Base-by-base conservation (phyloP, 1,140 invertebrate species). In the Drosophila repletoides region DNA sequence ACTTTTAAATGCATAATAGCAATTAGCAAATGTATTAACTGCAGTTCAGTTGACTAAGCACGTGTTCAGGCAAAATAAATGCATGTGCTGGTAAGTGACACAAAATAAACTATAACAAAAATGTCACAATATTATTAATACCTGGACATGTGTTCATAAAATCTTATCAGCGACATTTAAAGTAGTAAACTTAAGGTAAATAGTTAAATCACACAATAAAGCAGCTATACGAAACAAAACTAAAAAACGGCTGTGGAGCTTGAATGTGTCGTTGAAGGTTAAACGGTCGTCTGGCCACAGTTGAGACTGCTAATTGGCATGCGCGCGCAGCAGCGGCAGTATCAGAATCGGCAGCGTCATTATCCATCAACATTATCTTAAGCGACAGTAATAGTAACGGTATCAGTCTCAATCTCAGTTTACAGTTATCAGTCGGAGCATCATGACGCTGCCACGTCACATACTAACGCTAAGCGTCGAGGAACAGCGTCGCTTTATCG, bases 201-300 rank as follows among this genome's bases (percentile, higher is more conserved):
- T 38, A 38, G 36, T 21, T 40, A 40, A 40, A 9, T 4, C 17
- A 40, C 14, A 21, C 5, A 38, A 17, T 10, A 22, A 5, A 22
- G 38, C 17, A 15, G 5, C 31, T 34, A 34, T 40, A n/a, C n/a
- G n/a, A n/a, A n/a, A n/a, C n/a, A n/a, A n/a, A n/a, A n/a, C n/a
- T n/a, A n/a, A n/a, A n/a, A n/a, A n/a, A n/a, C n/a, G n/a, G n/a
- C n/a, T n/a, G 7, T 21, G 26, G 33, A 52, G 22, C 24, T 51
- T 83, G 74, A 83, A 58, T 79, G 79, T 84, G 70, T 84, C 74
- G 63, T 45, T 83, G 60, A 83, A 86, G 80, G 79, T 77, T 60
- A 68, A 68, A 55, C 34, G 48, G 26, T 5, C 24, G 33, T 36
- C 48, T 34, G 40, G 26, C n/a, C 45, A 33, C 28, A 83, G 63